These are phyloP conservation scores for Plodia interpunctella DNA, from an alignment of 1,140 invertebrate species.

Conservation along the genomic window DNA sequence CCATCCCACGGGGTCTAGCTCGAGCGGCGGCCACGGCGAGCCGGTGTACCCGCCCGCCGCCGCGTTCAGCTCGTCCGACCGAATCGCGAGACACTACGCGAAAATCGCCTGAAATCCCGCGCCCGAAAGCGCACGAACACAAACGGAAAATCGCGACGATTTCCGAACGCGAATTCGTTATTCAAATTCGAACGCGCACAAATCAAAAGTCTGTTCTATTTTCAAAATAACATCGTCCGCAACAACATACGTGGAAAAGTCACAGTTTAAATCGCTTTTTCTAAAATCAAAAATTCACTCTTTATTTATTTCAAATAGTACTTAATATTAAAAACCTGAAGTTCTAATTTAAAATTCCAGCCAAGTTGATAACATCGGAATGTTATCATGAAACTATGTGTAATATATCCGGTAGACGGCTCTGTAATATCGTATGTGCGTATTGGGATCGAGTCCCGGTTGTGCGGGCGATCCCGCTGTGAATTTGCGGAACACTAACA, in stretches of 20 bases:
- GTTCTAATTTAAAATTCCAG: background rate
- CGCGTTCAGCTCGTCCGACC: slow-evolving; percentile 83
- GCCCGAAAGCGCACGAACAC: slow-evolving; percentile 60
- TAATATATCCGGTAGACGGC: slow-evolving; percentile 59
- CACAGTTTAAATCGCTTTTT: slow-evolving; percentile 24
- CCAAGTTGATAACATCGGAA: background rate
- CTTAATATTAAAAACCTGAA: slow-evolving; percentile 9
- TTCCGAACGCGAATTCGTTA: background rate
- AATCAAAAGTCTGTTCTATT: background rate
- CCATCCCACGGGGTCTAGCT: slow-evolving; percentile 84
- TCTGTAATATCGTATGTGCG: slow-evolving; percentile 65
- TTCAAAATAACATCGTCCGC: background rate
- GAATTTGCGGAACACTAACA: slow-evolving; percentile 75
- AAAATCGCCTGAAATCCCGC: slow-evolving; percentile 35
- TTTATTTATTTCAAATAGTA: slow-evolving; percentile 12
- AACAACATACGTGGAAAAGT: slow-evolving; percentile 3
- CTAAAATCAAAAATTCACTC: slow-evolving; percentile 22
- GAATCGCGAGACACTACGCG: slow-evolving; percentile 78
- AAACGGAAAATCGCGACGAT: slow-evolving; percentile 48
- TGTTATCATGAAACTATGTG: slow-evolving; percentile 18
- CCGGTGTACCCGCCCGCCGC: slow-evolving; percentile 84
- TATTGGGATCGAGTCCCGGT: slow-evolving; percentile 67
- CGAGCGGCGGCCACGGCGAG: slow-evolving; percentile 83
- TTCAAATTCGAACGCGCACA: background rate
- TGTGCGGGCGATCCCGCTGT: slow-evolving; percentile 71